phyloP scores from a whole-genome alignment of 2,113 vertebrate species.

The Chiloscyllium plagiosum region DNA sequence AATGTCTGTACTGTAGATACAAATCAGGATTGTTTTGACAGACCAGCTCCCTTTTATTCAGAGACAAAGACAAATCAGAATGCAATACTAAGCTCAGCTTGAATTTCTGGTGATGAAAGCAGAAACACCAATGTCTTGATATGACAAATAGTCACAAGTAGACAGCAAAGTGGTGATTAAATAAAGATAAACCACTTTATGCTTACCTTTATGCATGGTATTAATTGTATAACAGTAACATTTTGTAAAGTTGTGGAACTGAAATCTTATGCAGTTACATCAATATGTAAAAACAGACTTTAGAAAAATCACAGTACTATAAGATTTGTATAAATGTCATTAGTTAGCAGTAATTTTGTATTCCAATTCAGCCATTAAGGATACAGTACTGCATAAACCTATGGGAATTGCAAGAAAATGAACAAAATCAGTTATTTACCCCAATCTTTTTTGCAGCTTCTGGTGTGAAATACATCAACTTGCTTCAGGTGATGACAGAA shows the following conservation, averaged over 20 bases:
- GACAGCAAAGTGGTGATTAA: background rate
- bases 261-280: background rate
- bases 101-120: slow-evolving; percentile 24
- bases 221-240: background rate
- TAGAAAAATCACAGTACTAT: background rate
- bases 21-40: slow-evolving; percentile 22
- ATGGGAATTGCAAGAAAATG: background rate
- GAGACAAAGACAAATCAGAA: slow-evolving; percentile 31
- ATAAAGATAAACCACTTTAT: slow-evolving; percentile 18
- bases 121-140: background rate
- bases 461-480: background rate
- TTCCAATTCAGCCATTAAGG: background rate
- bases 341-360: background rate
- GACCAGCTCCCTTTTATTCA: slow-evolving; percentile 26
- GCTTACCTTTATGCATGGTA: background rate
- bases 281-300: background rate
- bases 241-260: background rate
- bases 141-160: slow-evolving; percentile 6
- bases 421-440: background rate
- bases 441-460: too few relatives aligned
- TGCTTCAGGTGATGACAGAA: background rate
- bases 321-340: background rate
- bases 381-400: background rate
- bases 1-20: background rate
- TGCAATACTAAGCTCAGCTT: slow-evolving; percentile 8